Base-by-base conservation (phyloP, 2,113 vertebrate species). In the Xiphophorus maculatus region DNA sequence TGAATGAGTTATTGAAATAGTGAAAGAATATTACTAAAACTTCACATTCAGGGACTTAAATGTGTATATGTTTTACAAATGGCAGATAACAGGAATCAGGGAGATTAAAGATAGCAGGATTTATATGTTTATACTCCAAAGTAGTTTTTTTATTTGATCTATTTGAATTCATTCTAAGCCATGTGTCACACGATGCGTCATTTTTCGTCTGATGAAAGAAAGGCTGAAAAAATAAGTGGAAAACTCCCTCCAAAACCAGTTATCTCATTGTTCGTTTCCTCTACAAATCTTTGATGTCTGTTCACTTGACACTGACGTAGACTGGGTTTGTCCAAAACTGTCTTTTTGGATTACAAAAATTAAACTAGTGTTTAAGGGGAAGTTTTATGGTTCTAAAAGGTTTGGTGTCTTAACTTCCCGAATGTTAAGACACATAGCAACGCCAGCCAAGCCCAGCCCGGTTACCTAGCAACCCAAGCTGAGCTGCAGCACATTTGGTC, bases 1-100 rank as follows among this genome's bases (percentile, higher is more conserved):
- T 30, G 44, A 72, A 30, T 40, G 61, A 66, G 64, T 30, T 29
- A 78, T 66, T 29, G 73, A 74, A 32, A 30, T 30, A 17, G 33
- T 10, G 15, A 58, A 15, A 10, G 1, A 42, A 71, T 22, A 22
- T 25, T 3, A 54, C 51, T 10, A n/a, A 58, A 58, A n/a, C 51
- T 58, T 17, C 25, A 25, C 51, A 54, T 54, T n/a, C 51, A n/a
- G 17, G 9, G 22, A 58, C 11, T 25, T 58, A 63, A 3, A 33
- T 32, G 19, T 9, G 8, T 32, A 32, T 32, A 32, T 22, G 17
- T 63, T 63, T 3, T 63, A 19, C 62, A 63, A 22, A 33, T 17
- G 12, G 30, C 9, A 22, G 25, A 25, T 25, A 58, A 58, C 7
- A 33, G 15, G 29, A 63, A 33, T 22, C 2, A 19, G 62, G 12